Evolutionary conservation across 2,888 invertebrate species (phyloP), one percentile per base, ranked within the genome.

Genomic region (Sepioteuthis lessoniana): DNA sequence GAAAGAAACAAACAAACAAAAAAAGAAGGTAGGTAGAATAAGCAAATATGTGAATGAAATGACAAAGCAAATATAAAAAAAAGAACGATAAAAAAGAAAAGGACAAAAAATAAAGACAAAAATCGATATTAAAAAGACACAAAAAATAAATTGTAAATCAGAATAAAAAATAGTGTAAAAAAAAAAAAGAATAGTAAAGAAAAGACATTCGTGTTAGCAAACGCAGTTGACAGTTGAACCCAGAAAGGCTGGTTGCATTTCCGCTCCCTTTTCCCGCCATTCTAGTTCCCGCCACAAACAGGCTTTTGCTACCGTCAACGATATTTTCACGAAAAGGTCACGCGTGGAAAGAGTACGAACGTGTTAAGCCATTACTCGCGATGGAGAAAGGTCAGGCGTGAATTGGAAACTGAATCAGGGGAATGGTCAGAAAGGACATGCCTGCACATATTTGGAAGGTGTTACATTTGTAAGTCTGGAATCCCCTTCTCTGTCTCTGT

Each of bases 271-370:
- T 76, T 76, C 76, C 76, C 76, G 76, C 76, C n/a, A 76, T 31
- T 76, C 76, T 31, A 76, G 76, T n/a, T 76, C 76, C 76, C 76
- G 76, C 76, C 76, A 76, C n/a, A 76, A 76, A 76, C 76, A 76
- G 76, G 76, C 76, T 10, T 76, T n/a, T n/a, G 76, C 76, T 76
- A 76, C 76, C 76, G 76, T 76, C 76, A 76, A 76, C 76, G 76
- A 76, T 76, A n/a, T 76, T 76, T 76, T 76, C n/a, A 76, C n/a
- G 76, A 1, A 76, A 76, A 76, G 76, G 76, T 76, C 16, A 76
- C n/a, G 31, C n/a, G 76, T 76, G 76, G 13, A 76, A 76, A 76
- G 76, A 76, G 76, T 76, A n/a, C 76, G 76, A n/a, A 76, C 76
- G 76, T 76, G 76, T 76, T n/a, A 76, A 76, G 10, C 7, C n/a